Conservation (phyloP, 1,140 invertebrate genomes). For the Ceratoteleas bidentatus region DNA sequence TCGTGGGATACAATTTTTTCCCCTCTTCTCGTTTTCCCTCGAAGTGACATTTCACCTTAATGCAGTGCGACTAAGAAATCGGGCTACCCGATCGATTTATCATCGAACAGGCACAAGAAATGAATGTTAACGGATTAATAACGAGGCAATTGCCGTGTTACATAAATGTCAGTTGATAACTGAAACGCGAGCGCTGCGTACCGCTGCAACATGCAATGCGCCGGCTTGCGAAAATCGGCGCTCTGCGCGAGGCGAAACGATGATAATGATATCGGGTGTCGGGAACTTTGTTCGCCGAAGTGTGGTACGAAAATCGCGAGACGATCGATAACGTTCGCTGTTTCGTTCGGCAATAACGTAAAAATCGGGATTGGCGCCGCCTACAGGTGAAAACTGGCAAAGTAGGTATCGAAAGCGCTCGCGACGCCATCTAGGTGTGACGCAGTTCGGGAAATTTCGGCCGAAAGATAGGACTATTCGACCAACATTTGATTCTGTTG, state of each 20-base stretch:
- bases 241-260: constrained; percentile 22
- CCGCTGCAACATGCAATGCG: constrained; percentile 48
- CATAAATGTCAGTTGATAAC: constrained; percentile 56
- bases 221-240: constrained; percentile 40
- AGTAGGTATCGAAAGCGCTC: too few species aligned
- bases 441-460: too few species aligned
- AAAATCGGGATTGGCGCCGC: too few species aligned
- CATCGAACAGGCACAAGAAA: constrained; percentile 26
- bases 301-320: not conserved
- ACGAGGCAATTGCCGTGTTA: constrained; percentile 48
- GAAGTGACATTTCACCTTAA: too few species aligned
- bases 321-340: not conserved
- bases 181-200: constrained; percentile 51
- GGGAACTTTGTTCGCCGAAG: not conserved
- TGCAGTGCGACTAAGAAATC: too few species aligned
- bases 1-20: too few species aligned
- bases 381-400: too few species aligned
- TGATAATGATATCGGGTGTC: constrained; percentile 50
- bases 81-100: constrained; percentile 17
- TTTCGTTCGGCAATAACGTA: not conserved
- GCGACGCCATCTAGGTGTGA: too few species aligned
- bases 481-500: too few species aligned
- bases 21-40: too few species aligned
- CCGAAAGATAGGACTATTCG: too few species aligned
- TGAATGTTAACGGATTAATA: constrained; percentile 52